Evolutionary conservation across 2,797 vertebrate species (phyloP), one percentile per base, ranked within the genome.

Genomic region (Fistularia tabacaria): DNA sequence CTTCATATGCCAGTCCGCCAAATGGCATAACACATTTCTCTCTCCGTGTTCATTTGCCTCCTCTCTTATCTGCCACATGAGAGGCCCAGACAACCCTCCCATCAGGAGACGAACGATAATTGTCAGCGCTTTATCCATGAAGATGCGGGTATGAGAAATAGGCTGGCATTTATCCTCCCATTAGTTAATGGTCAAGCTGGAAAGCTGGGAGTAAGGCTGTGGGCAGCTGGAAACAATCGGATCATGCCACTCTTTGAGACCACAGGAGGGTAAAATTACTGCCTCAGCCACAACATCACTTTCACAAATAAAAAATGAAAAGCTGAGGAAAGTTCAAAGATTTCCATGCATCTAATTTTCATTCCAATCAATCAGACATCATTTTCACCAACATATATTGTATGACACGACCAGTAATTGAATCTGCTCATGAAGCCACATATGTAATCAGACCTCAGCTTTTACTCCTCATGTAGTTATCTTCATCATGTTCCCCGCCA

Each of bases 51-150:
- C 69, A 83, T 87, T 85, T 81, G 73, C 81, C 66, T 59, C 38
- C 73, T 66, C 66, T 81, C 81, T 90, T 89, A 90, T 89, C 87
- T 79, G 56, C 57, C 61, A 89, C 85, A 89, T 88, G 81, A 89
- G 83, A 90, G 77, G 70, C 78, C 85, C 87, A 89, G 88, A 89
- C 84, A 81, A 66, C 76, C 76, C 67, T 82, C 54, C 54, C 79
- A 75, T 78, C 71, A 82, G 54, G 77, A 82, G 68, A 76, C 59
- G 9, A 66, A 74, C 64, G 86, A 88, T 87, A 81, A 86, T 85
- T 77, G 76, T 74, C 74, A 49, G 64, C 49, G 39, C 71, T 59
- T 79, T 41, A 87, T 77, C 61, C 9, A 62, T 60, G 68, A 80
- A 86, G 56, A 47, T 3, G 74, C 74, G 77, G 75, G 77, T 82